Evolutionary conservation across 2,113 vertebrate genomes (phyloP).

Genomic region (Phoenicopterus ruber): DNA sequence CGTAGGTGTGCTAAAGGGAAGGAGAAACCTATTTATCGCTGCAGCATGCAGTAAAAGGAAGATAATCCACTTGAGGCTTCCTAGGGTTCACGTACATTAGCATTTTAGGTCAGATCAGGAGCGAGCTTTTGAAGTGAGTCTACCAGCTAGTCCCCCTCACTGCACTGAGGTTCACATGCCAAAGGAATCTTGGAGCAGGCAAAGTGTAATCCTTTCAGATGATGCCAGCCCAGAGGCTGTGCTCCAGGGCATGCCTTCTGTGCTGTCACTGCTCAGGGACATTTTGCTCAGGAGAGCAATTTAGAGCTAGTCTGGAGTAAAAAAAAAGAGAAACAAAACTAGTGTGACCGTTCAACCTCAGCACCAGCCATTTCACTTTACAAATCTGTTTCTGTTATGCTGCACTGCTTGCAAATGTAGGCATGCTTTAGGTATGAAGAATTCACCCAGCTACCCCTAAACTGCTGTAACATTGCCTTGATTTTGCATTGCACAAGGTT

Average conservation of each 20-base stretch:
- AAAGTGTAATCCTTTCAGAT: neutral
- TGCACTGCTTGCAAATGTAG: neutral
- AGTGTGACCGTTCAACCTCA: rapidly evolving
- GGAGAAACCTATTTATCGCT: neutral
- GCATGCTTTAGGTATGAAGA: neutral
- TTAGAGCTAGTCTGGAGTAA: neutral
- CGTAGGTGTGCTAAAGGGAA: neutral
- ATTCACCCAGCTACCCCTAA: neutral
- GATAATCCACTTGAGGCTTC: neutral
- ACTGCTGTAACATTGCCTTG: neutral
- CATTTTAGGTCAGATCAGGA: neutral
- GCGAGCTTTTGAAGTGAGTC: neutral
- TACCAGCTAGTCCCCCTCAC: neutral
- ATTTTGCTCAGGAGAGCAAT: neutral
- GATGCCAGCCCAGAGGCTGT: neutral
- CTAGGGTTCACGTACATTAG: neutral
- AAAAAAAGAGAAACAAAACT: neutral
- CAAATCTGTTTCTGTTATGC: neutral
- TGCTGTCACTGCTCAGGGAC: neutral
- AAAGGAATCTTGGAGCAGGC: neutral
- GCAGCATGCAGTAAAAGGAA: neutral
- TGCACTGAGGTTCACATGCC: neutral
- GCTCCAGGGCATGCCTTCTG: neutral
- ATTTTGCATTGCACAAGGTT: neutral
- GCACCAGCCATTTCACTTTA: neutral